These are phyloP conservation scores for Bombus superbus DNA, from an alignment of 1,140 invertebrate species.

Conservation along the genomic window DNA sequence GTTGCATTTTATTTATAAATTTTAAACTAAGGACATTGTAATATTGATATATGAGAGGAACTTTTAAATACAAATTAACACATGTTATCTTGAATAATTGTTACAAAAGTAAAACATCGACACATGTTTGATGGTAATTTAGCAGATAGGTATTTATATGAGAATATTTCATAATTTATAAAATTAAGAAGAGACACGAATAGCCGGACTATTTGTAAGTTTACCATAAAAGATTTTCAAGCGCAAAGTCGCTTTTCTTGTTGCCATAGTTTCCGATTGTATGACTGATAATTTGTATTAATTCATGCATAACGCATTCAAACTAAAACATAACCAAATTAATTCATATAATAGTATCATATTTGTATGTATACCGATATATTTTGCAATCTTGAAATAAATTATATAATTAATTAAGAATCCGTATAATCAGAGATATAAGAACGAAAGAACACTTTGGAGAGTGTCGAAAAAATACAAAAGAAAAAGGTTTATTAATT, in stretches of 20 bases:
- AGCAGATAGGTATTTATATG: constrained; percentile 34
- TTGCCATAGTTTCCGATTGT: constrained; percentile 31
- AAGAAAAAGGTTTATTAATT: constrained; percentile 9
- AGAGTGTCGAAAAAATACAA: not conserved
- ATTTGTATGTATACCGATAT: constrained; percentile 51
- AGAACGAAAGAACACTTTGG: constrained; percentile 8
- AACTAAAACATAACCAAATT: constrained; percentile 5
- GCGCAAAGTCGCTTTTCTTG: constrained; percentile 5
- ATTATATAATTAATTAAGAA: constrained; percentile 29
- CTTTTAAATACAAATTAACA: constrained; percentile 51
- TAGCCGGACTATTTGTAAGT: constrained; percentile 43
- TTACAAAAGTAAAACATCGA: constrained; percentile 47
- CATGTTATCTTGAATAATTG: constrained; percentile 54
- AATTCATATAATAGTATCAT: constrained; percentile 31
- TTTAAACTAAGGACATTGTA: constrained; percentile 43
- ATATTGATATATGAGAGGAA: constrained; percentile 32
- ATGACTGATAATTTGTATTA: constrained; percentile 9
- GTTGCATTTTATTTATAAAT: constrained; percentile 50
- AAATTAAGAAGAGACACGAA: constrained; percentile 16
- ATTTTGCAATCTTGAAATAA: constrained; percentile 59
- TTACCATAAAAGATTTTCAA: constrained; percentile 5
- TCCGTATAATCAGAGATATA: not conserved
- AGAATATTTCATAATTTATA: constrained; percentile 33
- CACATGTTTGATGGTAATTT: constrained; percentile 25
- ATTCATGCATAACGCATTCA: not conserved